A percentile compares a stretch with the other conserved stretches of the same genome.
These are phyloP conservation scores for Myotis davidii DNA, from an alignment of 2,113 vertebrate genomes.

Conservation along the genomic window DNA sequence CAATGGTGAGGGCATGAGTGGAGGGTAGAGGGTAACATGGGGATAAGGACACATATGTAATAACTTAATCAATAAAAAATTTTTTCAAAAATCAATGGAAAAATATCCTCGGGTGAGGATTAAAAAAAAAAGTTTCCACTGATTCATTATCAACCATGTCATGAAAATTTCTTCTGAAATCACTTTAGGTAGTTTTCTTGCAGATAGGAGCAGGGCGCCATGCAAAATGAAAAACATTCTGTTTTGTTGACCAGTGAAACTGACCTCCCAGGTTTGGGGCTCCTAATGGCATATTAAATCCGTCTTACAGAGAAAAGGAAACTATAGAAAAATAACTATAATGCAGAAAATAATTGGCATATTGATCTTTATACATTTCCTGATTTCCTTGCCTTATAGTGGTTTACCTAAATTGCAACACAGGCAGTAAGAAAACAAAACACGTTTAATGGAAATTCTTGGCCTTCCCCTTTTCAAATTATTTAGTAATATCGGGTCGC, in stretches of 20 bases:
- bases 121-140: not conserved
- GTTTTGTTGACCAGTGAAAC: not conserved
- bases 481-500: slow-evolving; percentile 77
- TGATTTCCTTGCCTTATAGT: slow-evolving; percentile 35
- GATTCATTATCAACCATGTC: not conserved
- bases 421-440: slow-evolving; percentile 69
- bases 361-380: not conserved
- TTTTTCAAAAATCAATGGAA: too few relatives aligned
- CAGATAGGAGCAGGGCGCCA: not conserved
- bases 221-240: not conserved
- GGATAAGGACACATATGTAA: too few relatives aligned
- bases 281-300: slow-evolving; percentile 36
- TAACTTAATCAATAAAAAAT: too few relatives aligned
- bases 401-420: slow-evolving; percentile 65
- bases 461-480: slow-evolving; percentile 81
- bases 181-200: not conserved
- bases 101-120: too few relatives aligned
- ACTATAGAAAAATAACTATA: not conserved
- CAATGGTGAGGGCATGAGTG: too few relatives aligned
- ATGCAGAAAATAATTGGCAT: not conserved
- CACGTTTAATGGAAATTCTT: slow-evolving; percentile 62
- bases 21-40: too few relatives aligned
- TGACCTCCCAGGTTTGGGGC: not conserved
- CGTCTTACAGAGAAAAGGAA: not conserved
- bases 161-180: not conserved